phyloP scores from a whole-genome alignment of 2,113 vertebrate genomes.

The Candoia aspera region DNA sequence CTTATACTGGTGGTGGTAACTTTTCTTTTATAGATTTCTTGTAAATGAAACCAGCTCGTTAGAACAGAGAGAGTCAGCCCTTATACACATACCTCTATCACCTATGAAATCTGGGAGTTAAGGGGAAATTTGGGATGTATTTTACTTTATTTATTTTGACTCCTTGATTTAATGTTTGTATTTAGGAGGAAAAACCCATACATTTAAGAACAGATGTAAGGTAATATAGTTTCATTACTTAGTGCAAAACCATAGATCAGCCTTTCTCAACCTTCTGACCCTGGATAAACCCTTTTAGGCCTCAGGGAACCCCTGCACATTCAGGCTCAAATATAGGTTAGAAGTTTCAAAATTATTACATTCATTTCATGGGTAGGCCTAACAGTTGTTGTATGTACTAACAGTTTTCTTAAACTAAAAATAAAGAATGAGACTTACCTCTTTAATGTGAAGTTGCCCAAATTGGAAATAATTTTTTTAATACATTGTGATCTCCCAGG shows the following conservation, averaged over 20 bases:
- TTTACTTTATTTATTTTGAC: not conserved
- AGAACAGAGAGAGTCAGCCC: not conserved
- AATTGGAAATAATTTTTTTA: too few relatives aligned
- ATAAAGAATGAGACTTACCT: too few relatives aligned
- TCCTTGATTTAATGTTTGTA: not conserved
- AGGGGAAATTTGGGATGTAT: not conserved
- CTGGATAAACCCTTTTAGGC: too few relatives aligned
- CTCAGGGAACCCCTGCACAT: too few relatives aligned
- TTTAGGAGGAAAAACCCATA: not conserved
- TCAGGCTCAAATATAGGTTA: too few relatives aligned
- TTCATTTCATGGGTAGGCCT: too few relatives aligned
- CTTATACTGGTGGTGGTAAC: not conserved
- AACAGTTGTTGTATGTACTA: too few relatives aligned
- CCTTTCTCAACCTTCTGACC: too few relatives aligned
- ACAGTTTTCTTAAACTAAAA: too few relatives aligned
- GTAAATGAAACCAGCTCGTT: not conserved
- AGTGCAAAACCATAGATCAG: not conserved
- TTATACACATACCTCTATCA: not conserved
- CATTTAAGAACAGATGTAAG: not conserved
- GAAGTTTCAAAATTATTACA: too few relatives aligned
- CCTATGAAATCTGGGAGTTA: not conserved
- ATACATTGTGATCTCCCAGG: too few relatives aligned
- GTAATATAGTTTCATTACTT: not conserved
- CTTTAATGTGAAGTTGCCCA: too few relatives aligned
- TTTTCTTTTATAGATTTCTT: not conserved